Percentiles rank a stretch among this genome's conserved stretches.
Evolutionary conservation across 2,113 vertebrate species (phyloP).

Genomic region (Stegostoma tigrinum): DNA sequence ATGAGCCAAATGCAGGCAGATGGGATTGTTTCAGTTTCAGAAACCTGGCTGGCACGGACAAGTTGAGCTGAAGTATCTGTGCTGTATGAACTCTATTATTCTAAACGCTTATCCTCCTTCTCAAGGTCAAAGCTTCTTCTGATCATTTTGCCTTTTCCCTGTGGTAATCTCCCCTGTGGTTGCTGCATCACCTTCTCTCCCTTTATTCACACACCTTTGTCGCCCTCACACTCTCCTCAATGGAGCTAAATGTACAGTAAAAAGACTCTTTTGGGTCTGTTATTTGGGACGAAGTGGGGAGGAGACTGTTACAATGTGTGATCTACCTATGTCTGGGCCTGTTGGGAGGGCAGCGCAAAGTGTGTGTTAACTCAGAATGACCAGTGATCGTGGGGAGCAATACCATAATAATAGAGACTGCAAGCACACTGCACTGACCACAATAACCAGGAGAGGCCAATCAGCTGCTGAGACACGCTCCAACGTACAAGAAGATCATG

Average conservation of each 20-base stretch:
- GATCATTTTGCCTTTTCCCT: neutral
- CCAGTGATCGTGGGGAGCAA: neutral
- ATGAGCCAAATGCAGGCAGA: no score
- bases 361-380: neutral
- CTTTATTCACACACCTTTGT: neutral
- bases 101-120: neutral
- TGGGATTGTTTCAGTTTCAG: no score
- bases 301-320: neutral
- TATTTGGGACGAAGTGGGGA: neutral
- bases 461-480: neutral
- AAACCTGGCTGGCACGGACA: no score
- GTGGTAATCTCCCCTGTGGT: no score
- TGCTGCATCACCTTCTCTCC: neutral
- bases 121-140: neutral
- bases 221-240: accelerated
- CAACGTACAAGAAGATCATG: neutral
- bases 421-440: neutral
- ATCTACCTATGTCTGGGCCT: no score
- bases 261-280: neutral
- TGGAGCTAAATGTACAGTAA: neutral
- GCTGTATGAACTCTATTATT: no score
- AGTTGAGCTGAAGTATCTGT: no score
- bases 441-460: neutral
- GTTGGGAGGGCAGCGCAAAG: neutral
- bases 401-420: neutral